Evolutionary conservation across 2,797 vertebrate genomes (phyloP).

Genomic region (Cuculus canorus): DNA sequence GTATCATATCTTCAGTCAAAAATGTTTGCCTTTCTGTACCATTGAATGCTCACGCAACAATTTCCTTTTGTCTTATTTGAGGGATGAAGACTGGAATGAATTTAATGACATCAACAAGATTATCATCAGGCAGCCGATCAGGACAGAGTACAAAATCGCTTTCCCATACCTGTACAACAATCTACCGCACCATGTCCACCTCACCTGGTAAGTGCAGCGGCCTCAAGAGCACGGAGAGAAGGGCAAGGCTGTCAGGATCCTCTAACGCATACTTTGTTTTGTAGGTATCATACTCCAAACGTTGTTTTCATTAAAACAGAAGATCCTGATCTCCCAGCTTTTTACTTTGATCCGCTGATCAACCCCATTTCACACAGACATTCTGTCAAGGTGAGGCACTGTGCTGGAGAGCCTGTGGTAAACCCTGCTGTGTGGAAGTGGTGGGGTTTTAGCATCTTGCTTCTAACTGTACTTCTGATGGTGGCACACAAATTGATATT

Average conservation of each 20-base stretch:
- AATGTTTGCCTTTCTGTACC: background rate
- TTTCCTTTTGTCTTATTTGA: slow-evolving; percentile 48
- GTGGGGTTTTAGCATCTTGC: background rate
- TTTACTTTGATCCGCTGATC: slow-evolving; percentile 98
- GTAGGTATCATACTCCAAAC: slow-evolving; percentile 97
- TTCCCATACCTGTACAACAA: slow-evolving; percentile 99
- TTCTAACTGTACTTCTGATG: background rate
- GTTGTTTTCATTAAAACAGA: slow-evolving; percentile 99
- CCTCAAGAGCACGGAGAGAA: background rate
- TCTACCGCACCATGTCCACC: slow-evolving; percentile 96
- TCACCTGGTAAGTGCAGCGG: slow-evolving; percentile 88
- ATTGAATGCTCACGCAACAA: background rate
- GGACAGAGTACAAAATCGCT: slow-evolving; percentile 98
- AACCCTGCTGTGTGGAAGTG: accelerated
- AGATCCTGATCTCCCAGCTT: slow-evolving; percentile 97
- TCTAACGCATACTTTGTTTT: background rate
- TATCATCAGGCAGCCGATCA: slow-evolving; percentile 97
- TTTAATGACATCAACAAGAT: slow-evolving; percentile 99
- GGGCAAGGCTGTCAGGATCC: background rate
- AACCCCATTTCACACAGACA: slow-evolving; percentile 99
- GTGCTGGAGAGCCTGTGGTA: background rate
- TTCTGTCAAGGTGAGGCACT: slow-evolving; percentile 90
- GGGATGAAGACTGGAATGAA: slow-evolving; percentile 99
- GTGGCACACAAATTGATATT: accelerated
- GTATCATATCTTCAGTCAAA: accelerated